Base-by-base conservation (phyloP, 2,113 vertebrate species). In the Oenanthe melanoleuca region DNA sequence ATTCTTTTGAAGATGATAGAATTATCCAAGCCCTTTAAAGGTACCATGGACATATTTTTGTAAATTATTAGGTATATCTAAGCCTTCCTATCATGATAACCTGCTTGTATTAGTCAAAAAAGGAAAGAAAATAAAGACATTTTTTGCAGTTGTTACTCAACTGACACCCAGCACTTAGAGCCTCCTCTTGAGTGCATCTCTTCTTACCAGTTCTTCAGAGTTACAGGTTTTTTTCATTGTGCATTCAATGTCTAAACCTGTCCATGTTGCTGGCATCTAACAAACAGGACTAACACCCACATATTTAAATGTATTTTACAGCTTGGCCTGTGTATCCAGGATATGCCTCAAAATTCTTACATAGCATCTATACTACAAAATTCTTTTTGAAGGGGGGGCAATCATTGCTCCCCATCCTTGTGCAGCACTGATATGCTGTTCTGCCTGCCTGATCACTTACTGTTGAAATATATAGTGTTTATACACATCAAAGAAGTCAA, bases 161-260 rank as follows among this genome's bases (percentile, higher is more conserved):
- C 12, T 56, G 71, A 10, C 14, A 26, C 11, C 3, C 17, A 64
- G 26, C 23, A 21, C 31, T 70, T 40, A 49, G 45, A 72, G 55
- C 19, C 12, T 88, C 28, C 7, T 80, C 12, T 34, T 66, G 50
- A 47, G 2, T 18, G 3, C 21, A 18, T 80, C 6, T 53, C 24
- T 20, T 64, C 50, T 61, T 77, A 22, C 6, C 7, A 33, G 15
- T 61, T 23, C 42, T 70, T 88, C 70, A 72, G 37, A 91, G 8
- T 13, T 13, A 57, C 0, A 0, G 7, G 7, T 9, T 34, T 86
- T 75, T 78, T 80, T 72, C 28, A 12, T 38, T 64, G 19, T 13
- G 11, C 23, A 53, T 71, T 74, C 38, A 56, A 1, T 20, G 5
- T 42, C 38, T 69, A 29, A 78, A 66, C 5, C 33, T 34, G 2